Conservation (phyloP, 1,140 invertebrate genomes). For the Thrips palmi region DNA sequence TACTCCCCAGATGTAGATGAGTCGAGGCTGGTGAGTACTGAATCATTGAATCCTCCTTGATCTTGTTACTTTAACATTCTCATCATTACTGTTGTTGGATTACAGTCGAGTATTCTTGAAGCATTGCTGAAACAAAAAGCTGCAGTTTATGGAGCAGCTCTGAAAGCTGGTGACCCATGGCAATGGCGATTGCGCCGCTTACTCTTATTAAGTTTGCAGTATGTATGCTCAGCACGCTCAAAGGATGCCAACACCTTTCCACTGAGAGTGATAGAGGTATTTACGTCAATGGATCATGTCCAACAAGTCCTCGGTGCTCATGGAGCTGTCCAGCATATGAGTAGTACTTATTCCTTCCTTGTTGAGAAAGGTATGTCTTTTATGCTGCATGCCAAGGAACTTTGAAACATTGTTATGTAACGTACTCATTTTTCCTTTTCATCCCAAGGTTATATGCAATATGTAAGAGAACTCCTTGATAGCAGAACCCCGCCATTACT, state of each 20-base stretch:
- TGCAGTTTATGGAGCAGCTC: conserved; percentile 26
- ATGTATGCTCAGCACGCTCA: conserved; percentile 21
- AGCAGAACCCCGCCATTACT: conserved; percentile 48
- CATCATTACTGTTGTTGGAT: conserved; percentile 11
- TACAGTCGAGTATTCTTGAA: conserved; percentile 36
- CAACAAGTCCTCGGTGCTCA: conserved; percentile 24
- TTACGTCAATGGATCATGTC: conserved; percentile 37
- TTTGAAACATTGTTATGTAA: neutral
- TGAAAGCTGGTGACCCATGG: conserved; percentile 23
- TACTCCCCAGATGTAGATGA: conserved; percentile 48
- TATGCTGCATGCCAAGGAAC: conserved; percentile 7
- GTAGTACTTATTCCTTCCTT: conserved; percentile 18
- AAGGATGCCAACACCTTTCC: conserved; percentile 47
- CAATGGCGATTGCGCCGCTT: conserved; percentile 38
- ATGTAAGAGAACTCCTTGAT: conserved; percentile 49
- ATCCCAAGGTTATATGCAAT: conserved; percentile 44
- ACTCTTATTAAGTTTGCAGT: conserved; percentile 31
- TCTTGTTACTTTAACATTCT: neutral
- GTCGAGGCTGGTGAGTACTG: conserved; percentile 41
- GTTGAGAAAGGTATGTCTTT: conserved; percentile 21
- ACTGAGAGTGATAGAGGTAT: conserved; percentile 58
- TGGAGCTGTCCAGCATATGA: conserved; percentile 21
- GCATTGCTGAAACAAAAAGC: conserved; percentile 35
- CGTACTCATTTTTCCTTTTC: conserved; percentile 3
- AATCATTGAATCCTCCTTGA: neutral